Evolutionary conservation across 2,797 vertebrate genomes (phyloP).

Genomic region (Scomberomorus guttatus): DNA sequence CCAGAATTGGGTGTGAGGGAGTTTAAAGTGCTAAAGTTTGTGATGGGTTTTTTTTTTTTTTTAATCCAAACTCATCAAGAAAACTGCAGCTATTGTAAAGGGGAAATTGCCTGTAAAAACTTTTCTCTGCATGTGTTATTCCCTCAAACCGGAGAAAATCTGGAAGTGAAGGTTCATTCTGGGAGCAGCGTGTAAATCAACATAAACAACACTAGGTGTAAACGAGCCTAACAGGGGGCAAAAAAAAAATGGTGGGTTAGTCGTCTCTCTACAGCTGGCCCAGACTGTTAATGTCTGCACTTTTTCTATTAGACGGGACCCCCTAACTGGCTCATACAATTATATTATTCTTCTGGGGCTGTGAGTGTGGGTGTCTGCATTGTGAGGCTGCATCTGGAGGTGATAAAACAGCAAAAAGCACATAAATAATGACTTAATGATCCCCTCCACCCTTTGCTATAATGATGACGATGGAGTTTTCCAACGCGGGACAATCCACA

Average conservation of each 20-base stretch:
- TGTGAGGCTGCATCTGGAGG: constrained; percentile 75
- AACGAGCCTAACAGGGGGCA: constrained; percentile 60
- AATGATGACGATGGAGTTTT: constrained; percentile 82
- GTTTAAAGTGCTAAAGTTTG: constrained; percentile 51
- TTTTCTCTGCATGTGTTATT: constrained; percentile 25
- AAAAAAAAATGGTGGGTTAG: constrained; percentile 21
- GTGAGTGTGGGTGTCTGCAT: constrained; percentile 71
- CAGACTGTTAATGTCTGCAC: constrained; percentile 79
- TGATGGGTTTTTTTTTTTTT: constrained; percentile 23
- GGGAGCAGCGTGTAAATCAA: constrained; percentile 68
- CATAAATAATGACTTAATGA: constrained; percentile 88
- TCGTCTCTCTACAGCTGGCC: constrained; percentile 49
- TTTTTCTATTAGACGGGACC: constrained; percentile 73
- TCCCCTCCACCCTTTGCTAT: constrained; percentile 76
- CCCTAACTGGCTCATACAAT: constrained; percentile 76
- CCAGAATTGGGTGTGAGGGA: constrained; percentile 32
- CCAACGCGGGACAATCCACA: constrained; percentile 71
- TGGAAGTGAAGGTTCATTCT: constrained; percentile 49
- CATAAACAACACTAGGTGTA: constrained; percentile 73
- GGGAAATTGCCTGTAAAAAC: constrained; percentile 75
- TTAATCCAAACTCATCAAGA: constrained; percentile 48
- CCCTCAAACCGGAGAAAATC: constrained; percentile 41
- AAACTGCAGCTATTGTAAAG: constrained; percentile 56
- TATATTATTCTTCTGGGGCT: constrained; percentile 79
- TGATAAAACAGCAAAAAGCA: constrained; percentile 82